These are phyloP conservation scores for Caracal caracal DNA, from an alignment of 2,113 vertebrate genomes.

Conservation along the genomic window DNA sequence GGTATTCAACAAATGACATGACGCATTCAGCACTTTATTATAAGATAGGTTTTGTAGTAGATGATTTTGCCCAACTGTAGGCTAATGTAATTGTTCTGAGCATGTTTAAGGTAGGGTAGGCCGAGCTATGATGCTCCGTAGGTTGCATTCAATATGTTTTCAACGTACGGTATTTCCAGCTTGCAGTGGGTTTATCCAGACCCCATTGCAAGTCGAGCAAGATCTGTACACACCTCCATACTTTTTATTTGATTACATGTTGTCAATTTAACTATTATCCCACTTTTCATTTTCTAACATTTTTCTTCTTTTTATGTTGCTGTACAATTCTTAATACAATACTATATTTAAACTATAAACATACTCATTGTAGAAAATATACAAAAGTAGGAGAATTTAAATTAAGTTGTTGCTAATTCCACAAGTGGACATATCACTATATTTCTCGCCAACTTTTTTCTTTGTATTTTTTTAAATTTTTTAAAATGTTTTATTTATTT, in stretches of 20 bases:
- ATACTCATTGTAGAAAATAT: constrained; percentile 20
- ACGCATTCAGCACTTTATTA: neutral
- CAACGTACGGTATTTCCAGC: neutral
- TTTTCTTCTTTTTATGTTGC: neutral
- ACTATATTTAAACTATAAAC: constrained; percentile 17
- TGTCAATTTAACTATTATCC: neutral
- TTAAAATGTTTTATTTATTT: too few relatives aligned
- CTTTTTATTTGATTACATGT: neutral
- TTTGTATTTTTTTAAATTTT: neutral
- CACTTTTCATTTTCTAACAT: neutral
- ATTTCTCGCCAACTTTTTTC: constrained; percentile 40
- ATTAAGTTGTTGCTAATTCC: constrained; percentile 4
- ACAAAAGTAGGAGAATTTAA: neutral
- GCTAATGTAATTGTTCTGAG: neutral
- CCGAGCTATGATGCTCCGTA: neutral
- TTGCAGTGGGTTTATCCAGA: neutral
- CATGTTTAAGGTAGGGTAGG: neutral
- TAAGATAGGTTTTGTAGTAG: neutral
- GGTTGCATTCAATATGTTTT: neutral
- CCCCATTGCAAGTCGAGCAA: neutral
- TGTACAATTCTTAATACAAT: constrained; percentile 40
- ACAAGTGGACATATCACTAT: neutral
- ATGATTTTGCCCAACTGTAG: neutral
- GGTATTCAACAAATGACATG: neutral
- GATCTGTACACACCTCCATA: neutral